Evolutionary conservation across 1,140 invertebrate genomes (phyloP).

Genomic region (Grapholita molesta): DNA sequence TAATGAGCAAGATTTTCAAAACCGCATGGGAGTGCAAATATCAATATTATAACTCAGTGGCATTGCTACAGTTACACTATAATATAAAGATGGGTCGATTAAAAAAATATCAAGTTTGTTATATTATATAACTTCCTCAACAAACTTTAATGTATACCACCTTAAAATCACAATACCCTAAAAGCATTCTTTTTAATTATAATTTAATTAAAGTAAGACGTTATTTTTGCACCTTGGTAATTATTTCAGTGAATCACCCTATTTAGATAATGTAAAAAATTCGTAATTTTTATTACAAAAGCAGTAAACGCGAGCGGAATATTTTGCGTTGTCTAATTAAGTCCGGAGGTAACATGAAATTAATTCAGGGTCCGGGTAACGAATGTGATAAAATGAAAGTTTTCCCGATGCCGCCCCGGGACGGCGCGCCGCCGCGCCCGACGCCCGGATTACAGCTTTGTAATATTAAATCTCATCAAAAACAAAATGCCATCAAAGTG

Average conservation of each 20-base stretch:
- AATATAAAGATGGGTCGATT: no score
- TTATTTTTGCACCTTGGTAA: not conserved
- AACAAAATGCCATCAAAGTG: not conserved
- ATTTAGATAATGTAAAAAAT: not conserved
- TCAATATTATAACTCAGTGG: no score
- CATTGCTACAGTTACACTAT: no score
- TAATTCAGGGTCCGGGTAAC: conserved; percentile 2
- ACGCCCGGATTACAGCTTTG: not conserved
- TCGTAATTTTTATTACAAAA: not conserved
- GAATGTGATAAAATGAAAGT: conserved; percentile 16
- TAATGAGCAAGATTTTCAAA: no score
- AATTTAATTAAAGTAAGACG: no score
- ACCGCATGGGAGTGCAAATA: no score
- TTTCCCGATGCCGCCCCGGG: not conserved
- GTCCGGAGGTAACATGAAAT: not conserved
- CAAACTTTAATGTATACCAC: no score
- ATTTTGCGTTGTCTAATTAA: conserved; percentile 5
- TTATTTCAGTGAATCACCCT: not conserved
- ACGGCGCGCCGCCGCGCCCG: not conserved
- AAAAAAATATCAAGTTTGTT: no score
- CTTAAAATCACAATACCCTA: no score
- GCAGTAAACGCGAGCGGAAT: not conserved
- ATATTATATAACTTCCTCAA: no score
- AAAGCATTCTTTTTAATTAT: no score
- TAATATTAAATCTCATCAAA: conserved; percentile 15